Conservation (phyloP, 2,888 invertebrate genomes). For the Cerastis leucographa region DNA sequence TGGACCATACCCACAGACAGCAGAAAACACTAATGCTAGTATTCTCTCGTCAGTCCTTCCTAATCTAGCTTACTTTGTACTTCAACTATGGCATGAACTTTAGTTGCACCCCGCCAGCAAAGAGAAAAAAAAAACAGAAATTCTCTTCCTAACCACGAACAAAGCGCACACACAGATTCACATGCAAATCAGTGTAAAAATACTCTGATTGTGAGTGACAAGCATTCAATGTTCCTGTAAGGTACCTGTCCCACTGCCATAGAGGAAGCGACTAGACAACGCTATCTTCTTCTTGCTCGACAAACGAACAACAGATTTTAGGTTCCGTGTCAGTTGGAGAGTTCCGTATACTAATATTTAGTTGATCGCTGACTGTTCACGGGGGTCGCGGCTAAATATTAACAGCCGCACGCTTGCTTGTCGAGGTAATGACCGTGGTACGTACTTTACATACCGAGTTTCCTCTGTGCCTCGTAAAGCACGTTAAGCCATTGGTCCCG, state of each 20-base stretch:
- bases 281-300: not conserved
- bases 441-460: too few relatives aligned
- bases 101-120: not conserved
- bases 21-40: not conserved
- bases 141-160: not conserved
- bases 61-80: not conserved
- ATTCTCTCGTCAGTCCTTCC: not conserved
- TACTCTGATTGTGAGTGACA: slow-evolving; percentile 60
- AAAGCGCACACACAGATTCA: slow-evolving; percentile 30
- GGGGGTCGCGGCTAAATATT: not conserved
- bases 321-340: not conserved
- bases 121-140: not conserved
- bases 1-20: not conserved
- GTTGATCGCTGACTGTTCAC: not conserved
- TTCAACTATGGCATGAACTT: not conserved
- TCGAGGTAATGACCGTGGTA: too few relatives aligned
- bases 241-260: not conserved
- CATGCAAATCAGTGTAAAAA: slow-evolving; percentile 53
- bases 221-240: slow-evolving; percentile 48
- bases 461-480: not conserved
- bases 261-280: not conserved
- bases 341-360: not conserved
- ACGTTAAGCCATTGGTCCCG: not conserved
- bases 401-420: too few relatives aligned
- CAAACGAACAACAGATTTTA: not conserved